Base-by-base conservation (phyloP, 2,888 invertebrate genomes). In the Andrena haemorrhoa region DNA sequence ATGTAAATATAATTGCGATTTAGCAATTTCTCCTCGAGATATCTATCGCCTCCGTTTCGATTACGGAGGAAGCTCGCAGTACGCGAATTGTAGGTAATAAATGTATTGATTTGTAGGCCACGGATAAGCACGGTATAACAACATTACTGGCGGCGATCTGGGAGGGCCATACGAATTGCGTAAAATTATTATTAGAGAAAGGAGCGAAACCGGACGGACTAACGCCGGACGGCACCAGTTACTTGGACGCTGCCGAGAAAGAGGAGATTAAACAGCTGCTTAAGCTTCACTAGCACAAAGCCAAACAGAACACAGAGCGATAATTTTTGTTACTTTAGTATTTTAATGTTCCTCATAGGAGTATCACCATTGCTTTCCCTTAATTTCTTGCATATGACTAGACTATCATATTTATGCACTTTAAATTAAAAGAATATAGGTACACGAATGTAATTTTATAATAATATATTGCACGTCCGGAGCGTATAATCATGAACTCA, bases 101-200 rank as follows among this genome's bases (percentile, higher is more conserved):
- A n/a, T 16, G 26, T 53, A 47, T 75, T 60, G 29, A 51, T 33
- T 81, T 84, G 78, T 94, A 99, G 99, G 96, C 97, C 89, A 96
- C 96, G 92, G 99, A 99, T 94, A 98, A 98, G 95, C 98, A 99
- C 95, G 98, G 98, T 47, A 98, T 99, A 89, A 98, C 98, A 83
- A 97, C 98, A 47, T 95, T 99, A 65, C 94, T 99, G 90, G 98
- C 99, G 88, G 99, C 99, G 76, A 98, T 99, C 91, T 99, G 98
- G 98, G 99, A 99, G 94, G 98, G 98, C 31, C 99, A 99, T 93
- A 97, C 97, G 71, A 96, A 97, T 83, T 98, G 98, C 95, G 99
- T 99, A 12, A 96, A 97, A 94, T 95, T 98, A 85, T 95, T 99
- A 89, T 93, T 99, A 83, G 96, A 97, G 94, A 97, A 97, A 95